Conservation (phyloP, 2,797 vertebrate species). For the Centropyge bicolor region DNA sequence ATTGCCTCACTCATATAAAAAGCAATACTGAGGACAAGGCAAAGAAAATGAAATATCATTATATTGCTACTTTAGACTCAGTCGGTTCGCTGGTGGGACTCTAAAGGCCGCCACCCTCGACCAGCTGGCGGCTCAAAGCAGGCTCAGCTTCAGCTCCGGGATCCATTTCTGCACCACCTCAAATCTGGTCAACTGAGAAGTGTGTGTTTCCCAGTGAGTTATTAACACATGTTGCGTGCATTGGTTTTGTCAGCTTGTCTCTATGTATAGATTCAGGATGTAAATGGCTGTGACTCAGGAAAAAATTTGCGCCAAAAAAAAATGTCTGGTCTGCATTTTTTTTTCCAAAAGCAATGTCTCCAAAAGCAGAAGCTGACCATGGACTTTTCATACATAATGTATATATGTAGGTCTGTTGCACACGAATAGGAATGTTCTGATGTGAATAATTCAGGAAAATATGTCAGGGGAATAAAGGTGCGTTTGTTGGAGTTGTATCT, state of each 20-base stretch:
- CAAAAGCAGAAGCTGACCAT: conserved; percentile 22
- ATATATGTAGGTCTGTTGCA: conserved; percentile 28
- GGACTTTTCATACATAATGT: conserved; percentile 40
- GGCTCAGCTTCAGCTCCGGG: not conserved
- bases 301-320: conserved; percentile 12
- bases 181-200: conserved; percentile 28
- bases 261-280: conserved; percentile 22
- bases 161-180: conserved; percentile 33
- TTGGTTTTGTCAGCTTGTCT: conserved; percentile 36
- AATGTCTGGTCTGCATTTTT: not conserved
- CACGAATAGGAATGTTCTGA: conserved; percentile 31
- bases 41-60: conserved; percentile 67
- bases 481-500: not conserved
- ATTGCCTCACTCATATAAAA: conserved; percentile 54
- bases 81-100: conserved; percentile 14
- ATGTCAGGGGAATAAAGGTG: conserved; percentile 26
- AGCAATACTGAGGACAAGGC: conserved; percentile 40
- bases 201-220: conserved; percentile 39
- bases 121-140: conserved; percentile 15
- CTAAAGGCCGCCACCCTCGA: conserved; percentile 30
- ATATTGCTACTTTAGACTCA: conserved; percentile 47
- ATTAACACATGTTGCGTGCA: conserved; percentile 45
- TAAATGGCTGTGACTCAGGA: conserved; percentile 23
- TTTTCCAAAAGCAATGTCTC: conserved; percentile 2
- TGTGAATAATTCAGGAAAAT: conserved; percentile 53